Base-by-base conservation (phyloP, 2,113 vertebrate genomes). In the Danio rerio region DNA sequence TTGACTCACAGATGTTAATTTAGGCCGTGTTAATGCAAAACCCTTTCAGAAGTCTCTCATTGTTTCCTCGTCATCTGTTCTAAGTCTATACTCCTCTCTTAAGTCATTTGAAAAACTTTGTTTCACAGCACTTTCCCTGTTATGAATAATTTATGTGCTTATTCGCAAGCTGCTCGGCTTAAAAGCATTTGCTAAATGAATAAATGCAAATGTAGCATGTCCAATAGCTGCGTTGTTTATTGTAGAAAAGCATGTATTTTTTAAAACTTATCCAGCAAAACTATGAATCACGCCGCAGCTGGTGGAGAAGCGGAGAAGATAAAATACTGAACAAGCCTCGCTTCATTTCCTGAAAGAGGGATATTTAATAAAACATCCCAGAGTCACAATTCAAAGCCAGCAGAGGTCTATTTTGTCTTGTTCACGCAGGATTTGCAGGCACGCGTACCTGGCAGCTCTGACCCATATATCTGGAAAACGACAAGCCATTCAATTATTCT, bases 401-500 rank as follows among this genome's bases (percentile, higher is more conserved):
- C 47, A 56, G 56, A 78, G 76, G 75, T 66, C 65, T 65, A 59
- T 76, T 83, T 77, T 69, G 73, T 78, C 74, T 81, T 52, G 68
- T 78, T 85, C 81, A 56, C 69, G 13, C 21, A 55, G 79, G 74
- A 85, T 80, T 71, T 79, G 62, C 81, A 66, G 85, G 49, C 65
- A 81, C 68, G 55, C 52, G 18, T 70, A 81, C 58, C 75, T 70
- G 81, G 56, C 85, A 83, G 78, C 79, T 69, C 43, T 74, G 78
- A 82, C 80, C 53, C 66, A 70, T 85, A 81, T 80, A 81, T 85
- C 81, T 81, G 85, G 78, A 73, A 84, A 86, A 88, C 45, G 79
- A 80, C 81, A 81, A 81, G 81, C 31, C 79, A 78, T 82, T 84
- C 84, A 87, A 84, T 87, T 85, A 87, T 87, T 85, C 61, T 86